Evolutionary conservation across 2,888 invertebrate genomes (phyloP).

Genomic region (Neocrepidodera transversa): DNA sequence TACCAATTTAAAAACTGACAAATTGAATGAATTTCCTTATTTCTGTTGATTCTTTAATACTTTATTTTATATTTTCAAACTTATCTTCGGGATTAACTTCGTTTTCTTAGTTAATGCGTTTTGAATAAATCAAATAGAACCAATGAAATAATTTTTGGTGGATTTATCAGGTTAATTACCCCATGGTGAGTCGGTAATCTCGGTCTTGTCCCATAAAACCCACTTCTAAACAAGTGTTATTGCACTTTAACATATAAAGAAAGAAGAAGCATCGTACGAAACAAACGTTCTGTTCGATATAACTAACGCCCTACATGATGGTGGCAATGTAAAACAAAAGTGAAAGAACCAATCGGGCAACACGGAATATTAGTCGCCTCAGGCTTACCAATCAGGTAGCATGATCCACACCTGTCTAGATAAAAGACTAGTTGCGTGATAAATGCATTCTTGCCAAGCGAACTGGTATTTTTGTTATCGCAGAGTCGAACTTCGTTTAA

Average conservation of each 20-base stretch:
- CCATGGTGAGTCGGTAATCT: no score
- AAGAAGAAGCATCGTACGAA: not conserved
- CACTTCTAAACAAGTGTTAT: not conserved
- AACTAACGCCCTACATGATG: conserved; percentile 52
- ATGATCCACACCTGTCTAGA: conserved; percentile 51
- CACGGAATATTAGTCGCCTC: conserved; percentile 44
- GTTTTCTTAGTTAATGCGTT: no score
- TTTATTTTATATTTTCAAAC: no score
- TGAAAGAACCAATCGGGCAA: conserved; percentile 51
- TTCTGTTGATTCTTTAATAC: no score
- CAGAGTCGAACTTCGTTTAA: not conserved
- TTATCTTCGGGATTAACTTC: no score
- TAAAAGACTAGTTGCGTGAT: conserved; percentile 28
- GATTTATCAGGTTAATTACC: no score
- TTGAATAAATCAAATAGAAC: no score
- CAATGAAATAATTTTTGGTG: no score
- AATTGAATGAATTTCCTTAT: no score
- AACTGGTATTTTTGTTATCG: not conserved
- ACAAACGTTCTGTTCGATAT: conserved; percentile 8
- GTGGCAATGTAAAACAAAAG: conserved; percentile 55
- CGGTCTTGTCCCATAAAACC: not conserved
- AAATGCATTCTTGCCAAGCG: conserved; percentile 23
- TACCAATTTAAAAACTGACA: no score
- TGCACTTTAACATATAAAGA: not conserved
- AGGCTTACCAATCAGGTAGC: conserved; percentile 54